phyloP scores from a whole-genome alignment of 2,797 vertebrate genomes.

The Anisognathus igniventris region DNA sequence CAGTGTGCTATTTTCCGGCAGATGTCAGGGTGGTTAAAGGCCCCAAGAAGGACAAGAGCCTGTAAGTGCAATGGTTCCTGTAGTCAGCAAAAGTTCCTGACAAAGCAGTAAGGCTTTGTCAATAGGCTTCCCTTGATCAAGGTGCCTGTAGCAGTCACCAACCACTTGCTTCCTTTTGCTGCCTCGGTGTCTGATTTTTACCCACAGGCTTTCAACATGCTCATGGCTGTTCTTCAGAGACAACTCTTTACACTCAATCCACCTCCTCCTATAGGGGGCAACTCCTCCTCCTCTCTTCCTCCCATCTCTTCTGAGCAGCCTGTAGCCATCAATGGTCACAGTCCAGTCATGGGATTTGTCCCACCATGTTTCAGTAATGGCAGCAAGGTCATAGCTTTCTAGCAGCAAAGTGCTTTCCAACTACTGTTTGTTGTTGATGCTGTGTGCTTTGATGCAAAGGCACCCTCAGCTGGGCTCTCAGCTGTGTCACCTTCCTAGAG shows the following conservation, averaged over 20 bases:
- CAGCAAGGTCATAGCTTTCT: neutral
- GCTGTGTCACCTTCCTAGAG: neutral
- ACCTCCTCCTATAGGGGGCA: neutral
- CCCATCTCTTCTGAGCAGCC: neutral
- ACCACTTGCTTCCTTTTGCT: neutral
- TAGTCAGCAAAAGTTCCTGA: neutral
- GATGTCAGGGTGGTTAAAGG: neutral
- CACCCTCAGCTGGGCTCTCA: neutral
- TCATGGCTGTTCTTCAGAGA: neutral
- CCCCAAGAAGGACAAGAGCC: neutral
- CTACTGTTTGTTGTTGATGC: neutral
- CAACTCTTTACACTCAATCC: neutral
- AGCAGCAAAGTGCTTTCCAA: neutral
- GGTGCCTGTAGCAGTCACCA: neutral
- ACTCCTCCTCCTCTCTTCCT: rapidly evolving
- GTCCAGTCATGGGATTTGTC: neutral
- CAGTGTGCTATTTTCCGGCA: neutral
- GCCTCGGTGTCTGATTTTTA: neutral
- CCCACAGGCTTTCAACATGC: neutral
- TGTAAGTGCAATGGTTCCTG: neutral
- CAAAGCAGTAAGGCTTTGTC: neutral
- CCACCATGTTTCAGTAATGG: neutral
- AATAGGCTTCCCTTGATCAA: neutral
- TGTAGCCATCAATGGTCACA: neutral
- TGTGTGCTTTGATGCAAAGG: neutral